Evolutionary conservation across 2,888 invertebrate species (phyloP).

Genomic region (Prosopocoilus inquinatus): DNA sequence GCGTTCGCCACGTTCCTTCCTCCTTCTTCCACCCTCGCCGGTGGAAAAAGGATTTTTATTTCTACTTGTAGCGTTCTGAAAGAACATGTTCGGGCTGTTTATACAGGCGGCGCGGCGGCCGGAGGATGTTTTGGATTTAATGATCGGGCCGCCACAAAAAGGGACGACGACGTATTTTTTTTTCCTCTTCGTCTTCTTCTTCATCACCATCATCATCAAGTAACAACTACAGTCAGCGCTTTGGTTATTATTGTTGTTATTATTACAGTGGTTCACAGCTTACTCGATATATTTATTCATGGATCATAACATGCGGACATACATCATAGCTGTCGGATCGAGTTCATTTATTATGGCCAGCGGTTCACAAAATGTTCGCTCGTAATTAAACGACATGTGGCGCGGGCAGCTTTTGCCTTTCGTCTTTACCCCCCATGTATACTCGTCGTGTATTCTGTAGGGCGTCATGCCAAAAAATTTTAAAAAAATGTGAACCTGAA

Average conservation of each 20-base stretch:
- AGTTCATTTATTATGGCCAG: conserved; percentile 40
- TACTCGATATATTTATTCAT: conserved; percentile 39
- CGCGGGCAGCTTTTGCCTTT: too few species aligned
- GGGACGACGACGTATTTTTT: too few species aligned
- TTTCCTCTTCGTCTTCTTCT: too few species aligned
- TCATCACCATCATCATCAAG: too few species aligned
- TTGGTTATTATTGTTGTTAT: conserved; percentile 36
- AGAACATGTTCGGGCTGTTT: conserved; percentile 20
- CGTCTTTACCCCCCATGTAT: too few species aligned
- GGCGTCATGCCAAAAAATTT: too few species aligned
- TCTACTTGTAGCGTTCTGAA: conserved; percentile 20
- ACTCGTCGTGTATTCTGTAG: too few species aligned
- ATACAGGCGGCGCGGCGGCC: conserved; percentile 11
- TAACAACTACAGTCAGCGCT: too few species aligned
- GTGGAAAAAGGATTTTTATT: conserved; percentile 15
- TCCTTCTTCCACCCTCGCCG: conserved; percentile 7
- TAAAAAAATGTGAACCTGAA: too few species aligned
- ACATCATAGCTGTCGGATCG: conserved; percentile 43
- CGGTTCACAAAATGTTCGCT: conserved; percentile 7
- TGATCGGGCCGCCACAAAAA: conserved; percentile 14
- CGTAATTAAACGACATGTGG: background rate
- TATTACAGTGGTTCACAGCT: conserved; percentile 32
- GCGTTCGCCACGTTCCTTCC: conserved; percentile 16
- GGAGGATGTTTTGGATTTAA: conserved; percentile 19
- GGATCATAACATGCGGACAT: conserved; percentile 44